Conservation (phyloP, 2,888 invertebrate species). For the Andrena minutula region DNA sequence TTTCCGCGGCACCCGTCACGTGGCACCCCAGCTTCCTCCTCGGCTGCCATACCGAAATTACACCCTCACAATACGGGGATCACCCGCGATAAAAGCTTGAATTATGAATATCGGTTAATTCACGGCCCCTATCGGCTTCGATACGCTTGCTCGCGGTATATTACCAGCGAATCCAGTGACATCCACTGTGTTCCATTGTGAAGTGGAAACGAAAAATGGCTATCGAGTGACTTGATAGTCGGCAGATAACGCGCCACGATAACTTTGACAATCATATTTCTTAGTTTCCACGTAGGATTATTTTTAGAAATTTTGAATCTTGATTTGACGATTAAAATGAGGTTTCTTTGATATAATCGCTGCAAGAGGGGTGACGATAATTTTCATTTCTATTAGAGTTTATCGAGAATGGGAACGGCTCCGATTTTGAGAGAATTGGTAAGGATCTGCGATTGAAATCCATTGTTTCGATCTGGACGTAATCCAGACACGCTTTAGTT, state of each 20-base stretch:
- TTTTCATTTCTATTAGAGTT: too few species aligned
- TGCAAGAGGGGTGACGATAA: too few species aligned
- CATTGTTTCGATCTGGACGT: background rate
- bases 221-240: background rate
- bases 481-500: background rate
- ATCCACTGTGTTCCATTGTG: background rate
- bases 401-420: too few species aligned
- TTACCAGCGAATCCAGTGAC: background rate
- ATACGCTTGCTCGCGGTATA: background rate
- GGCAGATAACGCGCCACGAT: slow-evolving; percentile 23
- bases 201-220: slow-evolving; percentile 7
- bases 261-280: background rate
- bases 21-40: slow-evolving; percentile 44
- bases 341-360: background rate
- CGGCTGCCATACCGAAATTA: slow-evolving; percentile 53
- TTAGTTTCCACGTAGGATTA: slow-evolving; percentile 5
- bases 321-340: background rate
- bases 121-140: slow-evolving; percentile 62
- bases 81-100: slow-evolving; percentile 77
- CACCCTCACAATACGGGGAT: slow-evolving; percentile 71
- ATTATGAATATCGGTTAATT: slow-evolving; percentile 78
- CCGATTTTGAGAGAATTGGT: too few species aligned
- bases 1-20: slow-evolving; percentile 75
- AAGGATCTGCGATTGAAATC: too few species aligned
- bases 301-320: slow-evolving; percentile 2